Conservation (phyloP, 1,140 invertebrate genomes). For the Heliconius eleuchia region DNA sequence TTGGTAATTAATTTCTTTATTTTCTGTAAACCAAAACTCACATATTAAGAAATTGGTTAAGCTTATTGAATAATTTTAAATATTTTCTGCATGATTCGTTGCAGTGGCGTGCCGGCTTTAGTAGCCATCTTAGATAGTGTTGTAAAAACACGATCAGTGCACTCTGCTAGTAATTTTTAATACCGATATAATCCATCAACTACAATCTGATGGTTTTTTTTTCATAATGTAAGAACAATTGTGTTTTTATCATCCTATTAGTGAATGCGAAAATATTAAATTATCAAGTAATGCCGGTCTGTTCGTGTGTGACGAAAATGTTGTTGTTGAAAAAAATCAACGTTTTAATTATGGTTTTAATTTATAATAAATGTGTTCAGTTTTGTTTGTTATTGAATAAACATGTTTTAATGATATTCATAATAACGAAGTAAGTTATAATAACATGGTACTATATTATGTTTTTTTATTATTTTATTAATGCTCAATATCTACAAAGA, state of each 20-base stretch:
- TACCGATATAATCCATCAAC: conserved; percentile 45
- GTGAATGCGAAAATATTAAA: conserved; percentile 26
- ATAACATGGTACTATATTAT: too few species aligned
- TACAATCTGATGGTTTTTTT: conserved; percentile 40
- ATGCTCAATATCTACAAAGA: too few species aligned
- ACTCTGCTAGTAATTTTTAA: conserved; percentile 37
- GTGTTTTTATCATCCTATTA: conserved; percentile 20
- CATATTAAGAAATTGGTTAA: not conserved
- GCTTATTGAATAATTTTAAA: not conserved
- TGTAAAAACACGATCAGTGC: conserved; percentile 42
- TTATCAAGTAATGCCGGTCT: not conserved
- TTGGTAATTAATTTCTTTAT: too few species aligned
- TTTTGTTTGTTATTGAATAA: too few species aligned
- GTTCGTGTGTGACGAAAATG: not conserved
- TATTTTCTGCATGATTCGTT: not conserved
- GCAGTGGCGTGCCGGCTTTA: conserved; percentile 13
- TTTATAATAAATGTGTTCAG: not conserved
- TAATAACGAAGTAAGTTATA: too few species aligned
- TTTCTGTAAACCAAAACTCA: not conserved
- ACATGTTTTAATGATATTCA: too few species aligned
- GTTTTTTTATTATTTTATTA: too few species aligned
- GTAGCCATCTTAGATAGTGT: conserved; percentile 10
- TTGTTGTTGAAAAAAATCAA: not conserved
- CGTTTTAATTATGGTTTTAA: not conserved
- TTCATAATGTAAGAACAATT: conserved; percentile 23